Evolutionary conservation across 35 echinoderm and acorn worm genomes (phyloP).

Genomic region (Apostichopus parvimensis): DNA sequence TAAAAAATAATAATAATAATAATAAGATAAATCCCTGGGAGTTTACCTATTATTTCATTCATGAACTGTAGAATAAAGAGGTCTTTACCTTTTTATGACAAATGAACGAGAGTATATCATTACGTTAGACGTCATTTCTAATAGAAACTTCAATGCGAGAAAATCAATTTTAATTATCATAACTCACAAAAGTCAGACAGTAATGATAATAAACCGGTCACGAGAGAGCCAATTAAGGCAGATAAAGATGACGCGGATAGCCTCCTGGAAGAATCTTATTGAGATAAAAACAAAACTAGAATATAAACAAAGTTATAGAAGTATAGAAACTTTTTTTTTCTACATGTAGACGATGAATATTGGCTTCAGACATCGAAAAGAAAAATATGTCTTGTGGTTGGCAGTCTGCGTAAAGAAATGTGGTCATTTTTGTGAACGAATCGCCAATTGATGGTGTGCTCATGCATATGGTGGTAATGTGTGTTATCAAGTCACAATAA

Average conservation of each 20-base stretch:
- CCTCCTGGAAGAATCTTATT: background rate
- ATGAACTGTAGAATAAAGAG: background rate
- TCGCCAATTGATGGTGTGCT: too few species aligned
- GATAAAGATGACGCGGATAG: background rate
- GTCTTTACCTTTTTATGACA: background rate
- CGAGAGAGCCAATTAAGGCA: background rate
- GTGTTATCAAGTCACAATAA: too few species aligned
- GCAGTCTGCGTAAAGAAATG: too few species aligned
- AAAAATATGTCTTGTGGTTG: too few species aligned
- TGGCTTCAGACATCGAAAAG: too few species aligned
- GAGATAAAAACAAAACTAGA: background rate
- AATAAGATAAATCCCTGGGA: background rate
- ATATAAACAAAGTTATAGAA: background rate
- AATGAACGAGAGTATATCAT: constrained; percentile 3
- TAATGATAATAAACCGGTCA: constrained; percentile 15
- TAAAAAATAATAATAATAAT: background rate
- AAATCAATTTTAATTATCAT: constrained; percentile 21
- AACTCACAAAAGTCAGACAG: background rate
- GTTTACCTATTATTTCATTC: too few species aligned
- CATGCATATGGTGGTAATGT: too few species aligned
- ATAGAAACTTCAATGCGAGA: background rate
- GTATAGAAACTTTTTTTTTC: too few species aligned
- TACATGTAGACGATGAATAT: too few species aligned
- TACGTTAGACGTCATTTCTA: constrained; percentile 1
- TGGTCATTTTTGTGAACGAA: too few species aligned